Evolutionary conservation across 2,113 vertebrate genomes (phyloP), one percentile per base, ranked within the genome.

Genomic region (Rhodinocichla rosea): DNA sequence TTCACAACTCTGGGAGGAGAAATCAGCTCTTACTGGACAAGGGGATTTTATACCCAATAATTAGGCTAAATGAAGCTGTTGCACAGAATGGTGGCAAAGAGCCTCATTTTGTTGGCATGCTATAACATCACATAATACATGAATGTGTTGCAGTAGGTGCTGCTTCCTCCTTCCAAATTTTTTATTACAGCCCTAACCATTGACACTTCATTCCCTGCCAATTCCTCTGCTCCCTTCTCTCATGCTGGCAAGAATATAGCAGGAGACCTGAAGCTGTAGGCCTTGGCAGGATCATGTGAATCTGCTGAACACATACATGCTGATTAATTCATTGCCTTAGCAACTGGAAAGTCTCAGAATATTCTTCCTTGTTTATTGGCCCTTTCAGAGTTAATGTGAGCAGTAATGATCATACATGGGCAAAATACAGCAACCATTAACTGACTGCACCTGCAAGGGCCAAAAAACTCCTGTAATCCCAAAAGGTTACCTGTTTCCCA

Each of bases 321-420:
- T 88, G 81, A 91, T 95, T 90, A 87, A 87, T 88, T 94, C 74
- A 87, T 94, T 97, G 96, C 95, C 94, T 95, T 93, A 95, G 93
- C 90, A 95, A 95, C 63, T 53, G 50, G 87, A 77, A 95, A 76
- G 40, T 95, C 86, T 92, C 74, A 30, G n/a, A 68, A 89, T 88
- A 73, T 92, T 81, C 91, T 92, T 42, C 39, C 83, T 68, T 87
- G 44, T 77, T 91, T 76, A 57, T 63, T 91, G 70, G 62, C 62
- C 82, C 83, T 90, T 63, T 67, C 64, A 65, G 75, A 82, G 92
- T 44, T 82, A 52, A 67, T 81, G 75, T 45, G 71, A 78, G 47
- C 13, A 18, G 30, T 30, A 49, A 68, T 53, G 23, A 60, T 91
- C 73, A 70, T 44, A 45, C 55, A 74, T 3, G 17, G 52, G 32